phyloP scores from a whole-genome alignment of 2,797 vertebrate species.

The Falco novaeseelandiae region DNA sequence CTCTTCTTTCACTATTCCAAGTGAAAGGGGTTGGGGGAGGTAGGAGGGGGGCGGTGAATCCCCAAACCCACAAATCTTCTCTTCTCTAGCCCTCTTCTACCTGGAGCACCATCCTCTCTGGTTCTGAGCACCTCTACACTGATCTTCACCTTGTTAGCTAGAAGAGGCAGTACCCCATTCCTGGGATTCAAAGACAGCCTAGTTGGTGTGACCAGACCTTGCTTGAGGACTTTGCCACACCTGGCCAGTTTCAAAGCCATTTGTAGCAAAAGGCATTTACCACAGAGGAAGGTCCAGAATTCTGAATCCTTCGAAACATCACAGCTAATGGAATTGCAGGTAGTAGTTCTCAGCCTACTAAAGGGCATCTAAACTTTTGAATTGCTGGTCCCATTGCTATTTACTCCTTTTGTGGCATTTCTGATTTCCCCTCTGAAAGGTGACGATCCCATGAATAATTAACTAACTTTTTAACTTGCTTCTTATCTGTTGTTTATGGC shows the following conservation, averaged over 20 bases:
- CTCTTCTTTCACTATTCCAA: neutral
- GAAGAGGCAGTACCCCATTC: neutral
- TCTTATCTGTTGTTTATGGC: neutral
- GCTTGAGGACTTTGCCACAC: neutral
- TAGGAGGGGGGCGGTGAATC: no score
- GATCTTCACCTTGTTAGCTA: neutral
- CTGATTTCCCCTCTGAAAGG: neutral
- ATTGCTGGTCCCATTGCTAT: neutral
- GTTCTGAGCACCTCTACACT: neutral
- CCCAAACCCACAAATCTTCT: neutral
- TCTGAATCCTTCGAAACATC: neutral
- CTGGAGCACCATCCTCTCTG: neutral
- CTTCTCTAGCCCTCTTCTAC: neutral
- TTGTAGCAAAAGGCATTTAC: neutral
- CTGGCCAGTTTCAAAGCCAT: neutral
- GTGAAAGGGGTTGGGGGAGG: neutral
- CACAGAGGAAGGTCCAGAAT: neutral
- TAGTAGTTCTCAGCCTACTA: neutral
- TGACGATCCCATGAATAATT: neutral
- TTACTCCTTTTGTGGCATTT: neutral
- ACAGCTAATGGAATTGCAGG: neutral
- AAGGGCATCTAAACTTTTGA: neutral
- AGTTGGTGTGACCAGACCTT: neutral
- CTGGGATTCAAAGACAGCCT: neutral
- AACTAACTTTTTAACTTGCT: neutral